Conservation (phyloP, 2,888 invertebrate genomes). For the Branchellion lobata region DNA sequence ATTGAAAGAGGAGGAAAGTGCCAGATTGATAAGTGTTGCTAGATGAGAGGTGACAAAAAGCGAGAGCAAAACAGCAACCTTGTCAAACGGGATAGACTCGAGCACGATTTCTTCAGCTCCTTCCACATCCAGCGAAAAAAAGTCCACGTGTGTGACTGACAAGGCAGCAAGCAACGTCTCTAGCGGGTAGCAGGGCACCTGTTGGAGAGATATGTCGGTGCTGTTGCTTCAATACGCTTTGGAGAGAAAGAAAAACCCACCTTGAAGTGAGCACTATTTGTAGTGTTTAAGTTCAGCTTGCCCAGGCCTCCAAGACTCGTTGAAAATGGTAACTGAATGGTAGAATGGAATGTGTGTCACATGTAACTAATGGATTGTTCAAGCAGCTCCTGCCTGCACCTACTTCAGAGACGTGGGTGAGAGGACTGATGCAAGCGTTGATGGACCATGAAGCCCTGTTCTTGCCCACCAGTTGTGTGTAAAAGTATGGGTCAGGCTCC, state of each 20-base stretch:
- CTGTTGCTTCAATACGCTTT: no score
- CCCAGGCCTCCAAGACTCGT: not conserved
- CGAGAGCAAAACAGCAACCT: conserved; percentile 62
- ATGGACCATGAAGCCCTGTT: conserved; percentile 68
- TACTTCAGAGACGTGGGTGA: conserved; percentile 34
- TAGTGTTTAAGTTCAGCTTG: not conserved
- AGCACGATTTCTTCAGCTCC: conserved; percentile 66
- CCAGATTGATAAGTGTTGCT: not conserved
- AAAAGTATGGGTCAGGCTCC: conserved; percentile 74
- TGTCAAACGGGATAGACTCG: conserved; percentile 67
- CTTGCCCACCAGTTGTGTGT: conserved; percentile 69
- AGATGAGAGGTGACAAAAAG: not conserved
- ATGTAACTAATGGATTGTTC: no score
- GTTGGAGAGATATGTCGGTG: not conserved
- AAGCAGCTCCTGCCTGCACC: not conserved
- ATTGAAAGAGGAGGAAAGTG: no score
- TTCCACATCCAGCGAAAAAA: conserved; percentile 71
- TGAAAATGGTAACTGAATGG: not conserved
- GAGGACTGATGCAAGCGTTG: conserved; percentile 77
- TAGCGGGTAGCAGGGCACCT: conserved; percentile 79
- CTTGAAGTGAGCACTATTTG: not conserved
- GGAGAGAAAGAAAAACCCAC: no score
- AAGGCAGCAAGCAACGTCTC: conserved; percentile 78
- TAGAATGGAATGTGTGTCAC: no score
- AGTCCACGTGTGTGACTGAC: conserved; percentile 71